phyloP scores from a whole-genome alignment of 2,113 vertebrate species.

The Hippoglossus stenolepis region DNA sequence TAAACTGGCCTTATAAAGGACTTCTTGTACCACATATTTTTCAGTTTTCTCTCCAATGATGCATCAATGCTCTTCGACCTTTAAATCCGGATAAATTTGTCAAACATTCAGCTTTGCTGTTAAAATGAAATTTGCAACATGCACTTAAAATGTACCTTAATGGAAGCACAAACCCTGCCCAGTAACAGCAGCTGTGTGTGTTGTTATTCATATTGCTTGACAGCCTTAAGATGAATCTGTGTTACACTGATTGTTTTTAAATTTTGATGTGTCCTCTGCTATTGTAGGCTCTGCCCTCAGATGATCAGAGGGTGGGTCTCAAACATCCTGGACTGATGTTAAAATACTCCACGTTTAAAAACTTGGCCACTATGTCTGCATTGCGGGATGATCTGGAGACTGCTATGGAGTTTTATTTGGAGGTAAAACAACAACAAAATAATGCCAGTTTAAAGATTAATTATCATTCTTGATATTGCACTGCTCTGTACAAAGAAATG shows the following conservation, averaged over 20 bases:
- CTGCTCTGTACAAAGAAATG: background rate
- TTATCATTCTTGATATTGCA: background rate
- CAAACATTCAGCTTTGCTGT: too few species aligned
- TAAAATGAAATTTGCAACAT: too few species aligned
- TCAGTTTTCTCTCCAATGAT: too few species aligned
- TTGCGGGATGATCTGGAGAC: constrained; percentile 90
- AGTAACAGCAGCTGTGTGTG: too few species aligned
- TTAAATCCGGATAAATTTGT: too few species aligned
- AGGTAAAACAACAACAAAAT: constrained; percentile 80
- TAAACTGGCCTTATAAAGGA: too few species aligned
- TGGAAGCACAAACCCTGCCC: too few species aligned
- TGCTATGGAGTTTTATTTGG: constrained; percentile 95
- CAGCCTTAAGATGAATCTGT: background rate
- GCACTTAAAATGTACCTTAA: too few species aligned
- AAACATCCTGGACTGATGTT: constrained; percentile 96
- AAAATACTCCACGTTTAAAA: constrained; percentile 98
- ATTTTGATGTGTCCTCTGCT: constrained; percentile 13
- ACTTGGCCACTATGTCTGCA: constrained; percentile 91
- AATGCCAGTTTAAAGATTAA: background rate
- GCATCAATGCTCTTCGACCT: too few species aligned
- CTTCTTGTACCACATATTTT: too few species aligned
- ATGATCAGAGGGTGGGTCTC: constrained; percentile 92
- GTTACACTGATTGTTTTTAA: too few species aligned
- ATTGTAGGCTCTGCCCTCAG: constrained; percentile 89
- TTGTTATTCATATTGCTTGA: background rate